Evolutionary conservation across 2,888 invertebrate genomes (phyloP).

Genomic region (Mesochorus sp.): DNA sequence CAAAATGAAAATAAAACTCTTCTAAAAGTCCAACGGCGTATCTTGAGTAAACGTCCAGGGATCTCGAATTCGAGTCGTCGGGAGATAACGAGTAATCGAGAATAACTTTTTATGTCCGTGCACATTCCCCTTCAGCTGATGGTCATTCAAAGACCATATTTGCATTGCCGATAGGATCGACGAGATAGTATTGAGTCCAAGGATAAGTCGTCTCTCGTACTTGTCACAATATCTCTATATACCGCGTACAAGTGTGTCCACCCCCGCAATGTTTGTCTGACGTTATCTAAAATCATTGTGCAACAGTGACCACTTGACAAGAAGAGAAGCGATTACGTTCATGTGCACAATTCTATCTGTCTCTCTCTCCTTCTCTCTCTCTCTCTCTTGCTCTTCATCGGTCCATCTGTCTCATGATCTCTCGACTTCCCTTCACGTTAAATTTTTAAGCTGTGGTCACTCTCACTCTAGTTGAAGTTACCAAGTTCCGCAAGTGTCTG

Average conservation of each 20-base stretch:
- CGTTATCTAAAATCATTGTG: conserved; percentile 49
- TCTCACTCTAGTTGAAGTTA: conserved; percentile 33
- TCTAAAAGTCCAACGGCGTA: conserved; percentile 62
- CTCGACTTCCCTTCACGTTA: conserved; percentile 60
- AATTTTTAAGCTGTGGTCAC: conserved; percentile 62
- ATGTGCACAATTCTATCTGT: conserved; percentile 57
- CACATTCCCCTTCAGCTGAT: conserved; percentile 57
- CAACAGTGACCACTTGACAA: conserved; percentile 58
- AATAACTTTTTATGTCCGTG: conserved; percentile 71
- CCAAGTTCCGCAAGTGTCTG: conserved; percentile 32
- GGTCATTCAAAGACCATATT: conserved; percentile 79
- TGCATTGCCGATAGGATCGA: conserved; percentile 76
- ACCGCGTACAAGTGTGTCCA: conserved; percentile 27
- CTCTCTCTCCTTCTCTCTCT: too few species aligned
- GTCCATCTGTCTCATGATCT: conserved; percentile 66
- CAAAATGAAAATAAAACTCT: conserved; percentile 24
- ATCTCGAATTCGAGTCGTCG: conserved; percentile 73
- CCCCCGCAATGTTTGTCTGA: conserved; percentile 51
- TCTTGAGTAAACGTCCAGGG: conserved; percentile 77
- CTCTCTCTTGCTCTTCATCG: conserved; percentile 67
- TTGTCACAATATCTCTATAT: conserved; percentile 15
- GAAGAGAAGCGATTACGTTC: conserved; percentile 52
- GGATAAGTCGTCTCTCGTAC: conserved; percentile 65
- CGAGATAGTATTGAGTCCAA: conserved; percentile 77
- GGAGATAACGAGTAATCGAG: conserved; percentile 69